Evolutionary conservation across 2,888 invertebrate species (phyloP), one percentile per base, ranked within the genome.

Genomic region (Oscheius sp.): DNA sequence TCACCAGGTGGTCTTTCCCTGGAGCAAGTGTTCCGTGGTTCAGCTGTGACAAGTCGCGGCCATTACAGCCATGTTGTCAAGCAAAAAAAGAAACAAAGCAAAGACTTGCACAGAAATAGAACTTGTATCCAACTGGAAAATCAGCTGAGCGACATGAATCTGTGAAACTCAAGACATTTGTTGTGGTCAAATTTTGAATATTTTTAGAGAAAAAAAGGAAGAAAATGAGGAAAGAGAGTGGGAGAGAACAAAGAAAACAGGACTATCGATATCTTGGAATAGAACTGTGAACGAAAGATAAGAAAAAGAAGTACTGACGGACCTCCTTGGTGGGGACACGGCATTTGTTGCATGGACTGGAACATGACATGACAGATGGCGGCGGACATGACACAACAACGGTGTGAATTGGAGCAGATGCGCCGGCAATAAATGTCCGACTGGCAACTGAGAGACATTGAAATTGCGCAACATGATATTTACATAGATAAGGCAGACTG

Each of bases 281-380:
- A 18, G 49, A 49, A 49, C 35, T 35, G 35, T 35, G 49, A 49
- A 49, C 16, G 21, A 13, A 13, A 18, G 49, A 49, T 49, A 49
- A 49, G 49, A 13, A 21, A 49, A 13, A 49, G 35, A 9, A 35
- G 35, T 35, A 35, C 35, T 13, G 53, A 7, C 1, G 21, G 53
- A 53, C 53, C 53, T 53, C 53, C 53, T 53, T 25, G 58, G 18
- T 29, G 58, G 27, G 7, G 16, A 35, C 9, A 49, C 49, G 25
- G 27, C 52, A 49, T 52, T 25, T 66, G 66, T 66, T 66, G 66
- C 66, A n/a, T 46, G 63, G 21, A 45, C 27, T 12, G 58, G 45
- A 43, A 41, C 41, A 55, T 23, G 55, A 66, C 66, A 66, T 66
- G 66, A 66, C 66, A 66, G 66, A 66, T 66, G 66, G 66, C 66